phyloP scores from a whole-genome alignment of 2,888 invertebrate genomes.

The Rhorus exstirpatorius region DNA sequence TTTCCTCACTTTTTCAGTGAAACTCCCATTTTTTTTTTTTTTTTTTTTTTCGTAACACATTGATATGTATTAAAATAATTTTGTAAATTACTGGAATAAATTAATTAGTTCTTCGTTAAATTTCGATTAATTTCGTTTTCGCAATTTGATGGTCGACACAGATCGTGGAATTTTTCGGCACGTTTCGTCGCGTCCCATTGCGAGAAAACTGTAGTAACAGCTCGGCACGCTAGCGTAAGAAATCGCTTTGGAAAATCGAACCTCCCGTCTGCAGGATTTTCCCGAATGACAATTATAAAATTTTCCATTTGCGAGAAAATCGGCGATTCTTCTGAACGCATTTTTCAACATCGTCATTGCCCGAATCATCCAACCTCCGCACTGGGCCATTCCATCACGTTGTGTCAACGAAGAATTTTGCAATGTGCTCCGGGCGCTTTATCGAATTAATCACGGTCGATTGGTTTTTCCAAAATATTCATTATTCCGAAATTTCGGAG shows the following conservation, averaged over 20 bases:
- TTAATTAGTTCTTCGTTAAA: no score
- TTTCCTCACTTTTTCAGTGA: no score
- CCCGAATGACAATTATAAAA: not conserved
- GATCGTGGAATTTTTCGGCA: constrained; percentile 23
- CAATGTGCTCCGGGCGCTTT: no score
- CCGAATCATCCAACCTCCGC: constrained; percentile 7
- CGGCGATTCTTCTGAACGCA: not conserved
- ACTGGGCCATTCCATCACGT: constrained; percentile 9
- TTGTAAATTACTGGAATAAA: not conserved
- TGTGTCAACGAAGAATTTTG: not conserved
- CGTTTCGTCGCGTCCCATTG: constrained; percentile 7
- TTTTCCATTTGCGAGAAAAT: not conserved
- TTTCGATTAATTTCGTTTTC: not conserved
- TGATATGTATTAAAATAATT: no score
- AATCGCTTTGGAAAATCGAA: constrained; percentile 57
- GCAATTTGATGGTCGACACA: constrained; percentile 14
- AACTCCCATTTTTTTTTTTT: not conserved
- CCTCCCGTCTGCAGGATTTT: constrained; percentile 23
- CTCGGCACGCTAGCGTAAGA: constrained; percentile 64
- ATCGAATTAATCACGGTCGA: no score
- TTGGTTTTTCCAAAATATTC: not conserved
- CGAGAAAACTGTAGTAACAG: constrained; percentile 38
- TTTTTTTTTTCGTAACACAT: no score
- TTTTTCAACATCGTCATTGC: constrained; percentile 13
- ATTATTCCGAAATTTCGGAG: not conserved